Evolutionary conservation across 2,113 vertebrate genomes (phyloP).

Genomic region (Cervus canadensis): DNA sequence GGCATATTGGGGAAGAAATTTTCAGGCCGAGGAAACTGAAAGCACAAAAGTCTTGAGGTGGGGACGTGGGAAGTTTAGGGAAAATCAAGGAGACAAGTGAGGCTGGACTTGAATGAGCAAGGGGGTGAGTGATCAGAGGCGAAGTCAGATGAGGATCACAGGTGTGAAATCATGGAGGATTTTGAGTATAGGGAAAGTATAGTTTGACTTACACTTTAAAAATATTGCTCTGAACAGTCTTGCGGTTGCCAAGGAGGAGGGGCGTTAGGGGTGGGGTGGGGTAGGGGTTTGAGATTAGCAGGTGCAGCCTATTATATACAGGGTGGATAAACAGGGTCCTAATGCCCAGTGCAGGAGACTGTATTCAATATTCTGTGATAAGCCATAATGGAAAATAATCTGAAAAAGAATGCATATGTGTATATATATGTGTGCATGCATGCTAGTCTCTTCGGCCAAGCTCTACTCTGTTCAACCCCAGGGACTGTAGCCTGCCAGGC

Average conservation of each 20-base stretch:
- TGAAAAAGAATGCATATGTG: background rate
- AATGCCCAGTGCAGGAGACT: background rate
- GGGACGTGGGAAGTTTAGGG: background rate
- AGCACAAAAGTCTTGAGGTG: background rate
- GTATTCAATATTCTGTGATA: background rate
- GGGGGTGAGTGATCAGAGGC: background rate
- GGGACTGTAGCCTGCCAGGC: background rate
- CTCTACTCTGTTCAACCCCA: background rate
- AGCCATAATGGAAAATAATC: background rate
- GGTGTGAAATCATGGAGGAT: background rate
- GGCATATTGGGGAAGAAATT: background rate
- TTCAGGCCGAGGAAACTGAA: background rate
- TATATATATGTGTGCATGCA: background rate
- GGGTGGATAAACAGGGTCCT: background rate
- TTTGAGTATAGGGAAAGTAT: background rate
- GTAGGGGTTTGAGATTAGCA: background rate
- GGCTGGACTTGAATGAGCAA: background rate
- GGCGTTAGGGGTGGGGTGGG: background rate
- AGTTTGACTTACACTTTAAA: background rate
- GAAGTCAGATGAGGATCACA: background rate
- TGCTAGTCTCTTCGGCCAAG: background rate
- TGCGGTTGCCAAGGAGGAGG: background rate
- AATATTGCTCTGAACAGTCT: background rate
- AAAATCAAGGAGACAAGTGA: background rate
- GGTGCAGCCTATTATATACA: background rate